Evolutionary conservation across 2,113 vertebrate species (phyloP), one percentile per base, ranked within the genome.

Genomic region (Sus scrofa): DNA sequence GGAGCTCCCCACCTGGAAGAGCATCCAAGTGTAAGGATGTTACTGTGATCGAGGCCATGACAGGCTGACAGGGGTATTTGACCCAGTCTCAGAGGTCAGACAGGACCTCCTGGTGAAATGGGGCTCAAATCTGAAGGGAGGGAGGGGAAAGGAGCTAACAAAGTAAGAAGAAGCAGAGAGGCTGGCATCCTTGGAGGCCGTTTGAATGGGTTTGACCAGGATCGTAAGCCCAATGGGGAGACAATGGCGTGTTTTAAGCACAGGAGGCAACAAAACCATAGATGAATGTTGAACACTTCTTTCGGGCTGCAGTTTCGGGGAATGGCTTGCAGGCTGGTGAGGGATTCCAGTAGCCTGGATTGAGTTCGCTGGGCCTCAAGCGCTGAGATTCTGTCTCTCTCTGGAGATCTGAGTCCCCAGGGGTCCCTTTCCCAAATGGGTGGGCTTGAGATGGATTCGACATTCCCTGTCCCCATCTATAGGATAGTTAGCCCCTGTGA

Each of bases 201-300:
- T 73, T 24, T 16, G 2, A 91, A 1, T 19, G 37, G 20, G 10
- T 44, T 75, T 50, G 58, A 26, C 68, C 68, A n/a, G 34, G 22
- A 37, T 73, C 22, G 14, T 16, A 30, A 74, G 68, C 37, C 22
- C 74, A 24, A 14, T 6, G 30, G 50, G 27, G 56, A 54, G 63
- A 58, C 37, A 58, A 11, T 16, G 54, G 86, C 56, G 13, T 62
- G 6, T 86, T 97, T 70, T 39, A 77, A 60, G 32, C 4, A 22
- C 19, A 9, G 7, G 6, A 83, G 15, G 30, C 0, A 6, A 15
- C 16, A 70, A 19, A 54, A 73, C 7, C 0, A 0, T 20, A 7
- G 30, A 9, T 12, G 39, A 68, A 44, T 60, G 15, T 50, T 39
- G 13, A n/a, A 87, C 62, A 20, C 11, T 7, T 60, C 16, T 39